These are phyloP conservation scores for Catamblyrhynchus diadema DNA, from an alignment of 2,797 vertebrate genomes.

Conservation along the genomic window DNA sequence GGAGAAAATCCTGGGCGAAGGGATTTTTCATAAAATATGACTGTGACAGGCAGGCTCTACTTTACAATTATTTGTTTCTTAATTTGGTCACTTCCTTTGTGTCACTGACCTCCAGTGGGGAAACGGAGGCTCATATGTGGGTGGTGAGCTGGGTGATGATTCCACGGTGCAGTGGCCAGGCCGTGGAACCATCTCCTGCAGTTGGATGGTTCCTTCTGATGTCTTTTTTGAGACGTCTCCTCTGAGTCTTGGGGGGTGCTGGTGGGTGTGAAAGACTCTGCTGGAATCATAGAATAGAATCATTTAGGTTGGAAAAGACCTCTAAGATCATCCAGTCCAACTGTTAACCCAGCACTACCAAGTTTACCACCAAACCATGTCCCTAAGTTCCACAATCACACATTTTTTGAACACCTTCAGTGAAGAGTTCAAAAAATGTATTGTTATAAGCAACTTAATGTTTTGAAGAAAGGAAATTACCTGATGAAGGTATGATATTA, in stretches of 20 bases:
- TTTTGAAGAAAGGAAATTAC: not conserved
- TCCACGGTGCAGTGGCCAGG: not conserved
- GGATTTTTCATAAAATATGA: no score
- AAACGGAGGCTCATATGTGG: not conserved
- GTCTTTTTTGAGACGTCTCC: not conserved
- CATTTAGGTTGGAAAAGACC: not conserved
- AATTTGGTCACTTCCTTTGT: not conserved
- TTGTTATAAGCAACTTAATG: not conserved
- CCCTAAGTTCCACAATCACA: not conserved
- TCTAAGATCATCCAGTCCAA: not conserved
- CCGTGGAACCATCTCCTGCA: not conserved
- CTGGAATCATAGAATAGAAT: not conserved
- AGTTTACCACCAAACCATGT: not conserved
- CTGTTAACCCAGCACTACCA: not conserved
- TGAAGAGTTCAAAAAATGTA: not conserved
- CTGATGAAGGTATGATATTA: not conserved
- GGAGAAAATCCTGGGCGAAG: no score
- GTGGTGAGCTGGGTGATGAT: not conserved
- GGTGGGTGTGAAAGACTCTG: not conserved
- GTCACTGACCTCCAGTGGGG: not conserved
- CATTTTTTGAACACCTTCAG: not conserved
- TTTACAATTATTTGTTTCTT: not conserved
- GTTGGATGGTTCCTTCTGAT: not conserved
- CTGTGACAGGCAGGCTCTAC: not conserved
- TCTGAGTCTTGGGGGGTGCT: not conserved